These are phyloP conservation scores for Malaclemys terrapin DNA, from an alignment of 2,113 vertebrate genomes.

Conservation along the genomic window DNA sequence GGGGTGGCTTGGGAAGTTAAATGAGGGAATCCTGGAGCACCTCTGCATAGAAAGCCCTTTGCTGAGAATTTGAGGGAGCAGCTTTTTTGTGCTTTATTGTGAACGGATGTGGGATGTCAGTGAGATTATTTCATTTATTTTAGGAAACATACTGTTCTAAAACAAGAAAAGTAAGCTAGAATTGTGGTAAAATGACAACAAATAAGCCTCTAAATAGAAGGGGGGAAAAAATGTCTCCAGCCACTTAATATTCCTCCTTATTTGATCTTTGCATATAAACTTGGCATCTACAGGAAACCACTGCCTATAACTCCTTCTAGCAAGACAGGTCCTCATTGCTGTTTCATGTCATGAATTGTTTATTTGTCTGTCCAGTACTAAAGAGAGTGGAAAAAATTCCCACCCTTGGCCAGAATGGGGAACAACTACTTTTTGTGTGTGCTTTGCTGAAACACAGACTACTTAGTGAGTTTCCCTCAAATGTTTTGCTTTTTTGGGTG, in stretches of 20 bases:
- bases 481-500: slow-evolving; percentile 32
- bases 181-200: neutral
- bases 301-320: neutral
- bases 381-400: slow-evolving; percentile 9
- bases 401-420: slow-evolving; percentile 11
- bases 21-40: slow-evolving; percentile 25
- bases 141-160: neutral
- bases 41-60: slow-evolving; percentile 4
- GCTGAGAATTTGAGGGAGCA: slow-evolving; percentile 4
- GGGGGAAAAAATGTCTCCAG: neutral
- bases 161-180: neutral
- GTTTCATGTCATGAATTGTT: neutral
- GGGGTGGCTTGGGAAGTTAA: slow-evolving; percentile 58
- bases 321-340: neutral
- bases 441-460: slow-evolving; percentile 48
- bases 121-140: slow-evolving; percentile 2
- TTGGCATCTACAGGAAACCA: neutral
- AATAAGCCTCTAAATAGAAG: neutral
- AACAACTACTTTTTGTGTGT: slow-evolving; percentile 14
- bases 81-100: slow-evolving; percentile 34
- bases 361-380: neutral
- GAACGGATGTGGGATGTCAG: slow-evolving; percentile 31
- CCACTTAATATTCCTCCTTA: neutral
- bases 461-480: neutral
- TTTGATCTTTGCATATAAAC: slow-evolving; percentile 22